Base-by-base conservation (phyloP, 2,888 invertebrate species). In the Troilus luridus region DNA sequence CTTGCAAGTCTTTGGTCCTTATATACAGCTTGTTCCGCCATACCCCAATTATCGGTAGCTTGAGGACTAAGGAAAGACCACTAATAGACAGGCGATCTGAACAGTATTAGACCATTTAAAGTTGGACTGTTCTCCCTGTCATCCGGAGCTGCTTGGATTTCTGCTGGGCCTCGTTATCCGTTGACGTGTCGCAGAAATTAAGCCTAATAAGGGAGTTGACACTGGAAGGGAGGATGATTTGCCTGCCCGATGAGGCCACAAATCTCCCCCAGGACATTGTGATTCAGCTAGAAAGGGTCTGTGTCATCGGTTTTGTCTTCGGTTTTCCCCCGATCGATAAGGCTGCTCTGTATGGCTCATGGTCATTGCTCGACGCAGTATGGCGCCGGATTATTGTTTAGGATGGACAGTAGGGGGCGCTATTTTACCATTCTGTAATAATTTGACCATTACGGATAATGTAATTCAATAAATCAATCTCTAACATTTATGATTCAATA, bases 161-260 rank as follows among this genome's bases (percentile, higher is more conserved):
- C 41, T 27, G 27, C 41, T 27, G 72, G 72, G 72, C 41, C 7
- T 77, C 41, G 72, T 77, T 77, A 77, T 77, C 19, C 72, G 72
- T 17, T 77, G 72, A 41, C 72, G 72, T 77, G 72, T 77, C 72
- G 27, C 72, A 41, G 72, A 77, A 77, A 77, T 77, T 77, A 77
- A 77, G 17, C 41, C 72, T 77, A 77, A 77, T 41, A 77, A 77
- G 72, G 0, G 14, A 27, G 21, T 9, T 17, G 72, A 41, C 72
- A 41, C 72, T 19, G 1, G 27, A 27, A 41, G 41, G 72, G 72
- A 41, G 17, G 72, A 77, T 27, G 12, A 77, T 77, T 77, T 77
- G 72, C 72, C 72, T 41, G 72, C 10, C 62, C 62, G 62, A 62
- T 62, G 62, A 62, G 62, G 62, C 72, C 72, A 77, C 72, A 41